A percentile compares a stretch with the other conserved stretches of the same genome.
Evolutionary conservation across 2,888 invertebrate species (phyloP).

Genomic region (Aromia moschata): DNA sequence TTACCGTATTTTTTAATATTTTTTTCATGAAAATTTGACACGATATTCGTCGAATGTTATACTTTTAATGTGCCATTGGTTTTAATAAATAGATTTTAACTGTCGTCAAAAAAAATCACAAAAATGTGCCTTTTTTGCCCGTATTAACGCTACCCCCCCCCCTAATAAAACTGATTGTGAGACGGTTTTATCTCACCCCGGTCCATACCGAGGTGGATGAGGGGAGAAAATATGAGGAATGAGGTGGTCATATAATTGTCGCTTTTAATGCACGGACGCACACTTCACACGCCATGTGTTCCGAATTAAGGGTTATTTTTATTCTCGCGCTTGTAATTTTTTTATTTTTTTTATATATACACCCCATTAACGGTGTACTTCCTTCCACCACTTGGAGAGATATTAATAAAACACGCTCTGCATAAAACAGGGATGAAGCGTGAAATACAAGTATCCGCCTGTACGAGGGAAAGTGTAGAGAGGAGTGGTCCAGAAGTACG

Average conservation of each 20-base stretch:
- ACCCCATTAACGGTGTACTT: neutral
- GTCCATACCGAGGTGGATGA: too few species aligned
- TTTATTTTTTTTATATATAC: neutral
- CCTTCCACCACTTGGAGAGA: neutral
- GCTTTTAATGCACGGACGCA: constrained; percentile 11
- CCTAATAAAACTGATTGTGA: too few species aligned
- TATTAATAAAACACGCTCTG: neutral
- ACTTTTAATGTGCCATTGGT: too few species aligned
- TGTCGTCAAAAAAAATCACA: too few species aligned
- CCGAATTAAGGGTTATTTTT: constrained; percentile 11
- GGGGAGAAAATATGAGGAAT: constrained; percentile 14
- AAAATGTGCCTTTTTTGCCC: too few species aligned
- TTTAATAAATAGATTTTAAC: too few species aligned
- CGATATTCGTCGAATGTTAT: too few species aligned
- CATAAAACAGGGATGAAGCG: neutral
- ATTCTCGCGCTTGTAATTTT: neutral
- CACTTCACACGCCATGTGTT: constrained; percentile 1
- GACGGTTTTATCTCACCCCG: too few species aligned
- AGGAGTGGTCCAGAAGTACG: too few species aligned
- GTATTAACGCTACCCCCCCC: too few species aligned
- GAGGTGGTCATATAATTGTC: constrained; percentile 15
- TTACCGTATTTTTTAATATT: too few species aligned
- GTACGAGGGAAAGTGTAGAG: neutral
- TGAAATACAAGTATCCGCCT: neutral
- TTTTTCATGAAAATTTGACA: too few species aligned